These are phyloP conservation scores for Dicrostonyx torquatus DNA, from an alignment of 2,797 vertebrate genomes.

Conservation along the genomic window DNA sequence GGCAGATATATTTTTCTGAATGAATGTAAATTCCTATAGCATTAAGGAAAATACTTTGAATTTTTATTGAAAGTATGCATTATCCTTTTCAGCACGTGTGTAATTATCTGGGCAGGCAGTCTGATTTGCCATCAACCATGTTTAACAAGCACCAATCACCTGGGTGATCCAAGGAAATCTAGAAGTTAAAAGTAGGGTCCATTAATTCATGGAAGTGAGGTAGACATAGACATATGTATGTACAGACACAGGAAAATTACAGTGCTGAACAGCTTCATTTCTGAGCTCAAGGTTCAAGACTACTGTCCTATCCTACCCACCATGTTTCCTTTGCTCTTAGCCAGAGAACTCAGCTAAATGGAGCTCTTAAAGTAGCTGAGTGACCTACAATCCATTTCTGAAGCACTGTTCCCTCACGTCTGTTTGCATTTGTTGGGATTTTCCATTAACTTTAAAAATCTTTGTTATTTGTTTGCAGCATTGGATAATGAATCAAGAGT, in stretches of 20 bases:
- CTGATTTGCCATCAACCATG: not conserved
- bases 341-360: not conserved
- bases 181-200: not conserved
- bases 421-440: not conserved
- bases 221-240: not conserved
- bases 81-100: not conserved
- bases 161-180: not conserved
- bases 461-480: not conserved
- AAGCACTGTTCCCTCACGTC: not conserved
- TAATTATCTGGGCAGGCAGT: not conserved
- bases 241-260: not conserved
- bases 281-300: not conserved
- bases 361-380: not conserved
- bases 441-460: not conserved
- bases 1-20: not conserved
- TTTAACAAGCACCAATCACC: not conserved
- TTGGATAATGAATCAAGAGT: not conserved
- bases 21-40: not conserved
- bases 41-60: slow-evolving; percentile 17
- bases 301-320: not conserved
- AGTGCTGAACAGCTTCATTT: not conserved
- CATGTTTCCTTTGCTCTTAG: not conserved
- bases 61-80: not conserved
- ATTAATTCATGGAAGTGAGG: not conserved
- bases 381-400: slow-evolving; percentile 12